These are phyloP conservation scores for Liodrosophila aerea DNA, from an alignment of 2,888 invertebrate genomes.

Conservation along the genomic window DNA sequence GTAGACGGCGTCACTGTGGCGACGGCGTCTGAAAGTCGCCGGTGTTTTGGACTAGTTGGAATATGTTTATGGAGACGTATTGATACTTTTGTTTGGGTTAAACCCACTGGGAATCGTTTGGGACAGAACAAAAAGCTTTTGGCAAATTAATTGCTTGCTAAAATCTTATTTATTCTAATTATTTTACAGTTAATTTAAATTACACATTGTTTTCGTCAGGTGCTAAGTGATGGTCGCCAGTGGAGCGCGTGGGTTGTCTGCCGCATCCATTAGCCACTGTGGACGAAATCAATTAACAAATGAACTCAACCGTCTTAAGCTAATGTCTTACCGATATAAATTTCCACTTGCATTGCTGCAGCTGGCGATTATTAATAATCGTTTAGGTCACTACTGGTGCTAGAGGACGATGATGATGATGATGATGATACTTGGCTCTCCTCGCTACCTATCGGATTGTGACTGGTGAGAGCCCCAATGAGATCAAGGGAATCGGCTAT, in stretches of 20 bases:
- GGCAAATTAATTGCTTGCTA: constrained; percentile 44
- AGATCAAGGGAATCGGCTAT: neutral
- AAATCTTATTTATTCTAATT: constrained; percentile 56
- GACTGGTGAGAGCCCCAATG: no score
- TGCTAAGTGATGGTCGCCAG: constrained; percentile 66
- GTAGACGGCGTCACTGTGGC: constrained; percentile 50
- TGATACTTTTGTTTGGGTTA: constrained; percentile 49
- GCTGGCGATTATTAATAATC: no score
- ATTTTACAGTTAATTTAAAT: constrained; percentile 61
- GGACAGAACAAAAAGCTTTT: constrained; percentile 54
- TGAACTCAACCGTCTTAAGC: constrained; percentile 8
- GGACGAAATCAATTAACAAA: constrained; percentile 25
- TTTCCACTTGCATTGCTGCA: no score
- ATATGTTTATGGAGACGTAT: constrained; percentile 26
- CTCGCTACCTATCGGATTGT: no score
- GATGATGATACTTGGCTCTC: no score
- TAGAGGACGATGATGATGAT: no score
- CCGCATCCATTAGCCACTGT: constrained; percentile 27
- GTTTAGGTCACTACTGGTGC: no score
- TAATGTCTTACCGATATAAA: no score
- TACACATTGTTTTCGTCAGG: constrained; percentile 22
- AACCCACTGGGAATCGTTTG: constrained; percentile 39
- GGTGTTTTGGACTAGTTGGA: constrained; percentile 62
- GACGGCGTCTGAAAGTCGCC: constrained; percentile 53
- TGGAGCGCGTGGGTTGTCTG: constrained; percentile 42